Percentiles rank a stretch among this genome's conserved stretches.
phyloP scores from a whole-genome alignment of 2,797 vertebrate species.

The Propithecus perrieri region DNA sequence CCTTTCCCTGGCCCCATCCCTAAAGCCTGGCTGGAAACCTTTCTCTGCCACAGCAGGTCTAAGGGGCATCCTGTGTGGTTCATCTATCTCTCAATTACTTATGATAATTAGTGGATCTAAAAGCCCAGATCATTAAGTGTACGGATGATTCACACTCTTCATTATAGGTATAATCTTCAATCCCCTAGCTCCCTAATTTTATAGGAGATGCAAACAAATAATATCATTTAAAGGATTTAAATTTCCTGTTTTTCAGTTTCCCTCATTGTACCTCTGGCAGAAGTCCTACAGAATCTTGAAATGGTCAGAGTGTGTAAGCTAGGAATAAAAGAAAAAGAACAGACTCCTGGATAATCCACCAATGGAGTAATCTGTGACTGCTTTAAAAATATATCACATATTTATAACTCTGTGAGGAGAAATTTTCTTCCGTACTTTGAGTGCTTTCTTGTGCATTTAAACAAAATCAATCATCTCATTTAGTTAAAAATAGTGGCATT shows the following conservation, averaged over 20 bases:
- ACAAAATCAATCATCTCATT: neutral
- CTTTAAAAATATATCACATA: neutral
- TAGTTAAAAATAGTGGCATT: constrained; percentile 19
- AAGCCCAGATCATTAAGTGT: constrained; percentile 11
- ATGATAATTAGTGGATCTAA: neutral
- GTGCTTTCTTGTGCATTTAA: neutral
- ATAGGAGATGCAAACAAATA: neutral
- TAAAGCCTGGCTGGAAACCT: neutral
- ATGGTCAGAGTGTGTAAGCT: neutral
- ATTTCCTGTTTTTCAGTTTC: constrained; percentile 28
- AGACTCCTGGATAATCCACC: neutral
- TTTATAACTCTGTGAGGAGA: neutral
- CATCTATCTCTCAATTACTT: neutral
- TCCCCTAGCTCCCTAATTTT: neutral
- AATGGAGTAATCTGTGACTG: neutral
- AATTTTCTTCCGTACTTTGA: neutral
- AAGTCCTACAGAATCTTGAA: neutral
- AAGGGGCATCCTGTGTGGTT: neutral
- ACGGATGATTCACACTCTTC: neutral
- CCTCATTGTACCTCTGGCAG: neutral
- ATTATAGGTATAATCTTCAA: neutral
- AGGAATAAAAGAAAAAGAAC: neutral
- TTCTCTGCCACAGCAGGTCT: neutral
- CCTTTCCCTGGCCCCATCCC: neutral
- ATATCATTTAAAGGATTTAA: neutral